Evolutionary conservation across 2,888 invertebrate genomes (phyloP), one percentile per base, ranked within the genome.

Genomic region (Candidula unifasciata): DNA sequence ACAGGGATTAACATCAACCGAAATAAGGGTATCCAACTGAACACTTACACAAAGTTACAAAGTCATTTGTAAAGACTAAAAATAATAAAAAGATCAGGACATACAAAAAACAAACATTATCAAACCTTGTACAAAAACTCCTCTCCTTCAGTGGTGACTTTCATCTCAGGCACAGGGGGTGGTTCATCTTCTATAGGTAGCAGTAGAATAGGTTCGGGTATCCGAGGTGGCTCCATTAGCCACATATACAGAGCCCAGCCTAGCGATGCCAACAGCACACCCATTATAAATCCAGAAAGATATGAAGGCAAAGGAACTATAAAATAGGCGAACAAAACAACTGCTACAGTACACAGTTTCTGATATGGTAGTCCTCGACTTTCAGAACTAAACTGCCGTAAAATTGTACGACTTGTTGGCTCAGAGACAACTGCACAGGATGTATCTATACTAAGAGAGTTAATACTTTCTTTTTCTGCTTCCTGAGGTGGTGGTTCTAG

Each of bases 251-350:
- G 27, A 54, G 82, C 76, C 89, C 91, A 89, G 64, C 88, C 86
- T 21, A 86, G 80, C 13, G 90, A 89, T 3, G 91, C 87, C 18
- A 92, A 60, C 10, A 91, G 68, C 21, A 85, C 76, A 37, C 92
- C 93, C 54, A 89, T 85, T 8, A 92, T 74, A 83, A 92, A 80
- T n/a, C 92, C 92, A 64, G 90, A 90, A 16, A 92, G 16, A 85
- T 89, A 93, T 2, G 92, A 89, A 18, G 93, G 92, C 80, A 92
- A 83, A 3, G 93, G 92, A 37, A 92, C 54, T 66, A 92, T 88
- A 57, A 91, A 79, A 74, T 91, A 92, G 2, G 90, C 84, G 86
- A 92, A 89, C 27, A 92, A 27, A 69, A 87, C 81, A 24, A 89
- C 79, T 8, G 83, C 71, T 16, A 87, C 54, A 33, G 81, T 82